Conservation (phyloP, 2,113 vertebrate species). For the Rhinoptilus africanus region DNA sequence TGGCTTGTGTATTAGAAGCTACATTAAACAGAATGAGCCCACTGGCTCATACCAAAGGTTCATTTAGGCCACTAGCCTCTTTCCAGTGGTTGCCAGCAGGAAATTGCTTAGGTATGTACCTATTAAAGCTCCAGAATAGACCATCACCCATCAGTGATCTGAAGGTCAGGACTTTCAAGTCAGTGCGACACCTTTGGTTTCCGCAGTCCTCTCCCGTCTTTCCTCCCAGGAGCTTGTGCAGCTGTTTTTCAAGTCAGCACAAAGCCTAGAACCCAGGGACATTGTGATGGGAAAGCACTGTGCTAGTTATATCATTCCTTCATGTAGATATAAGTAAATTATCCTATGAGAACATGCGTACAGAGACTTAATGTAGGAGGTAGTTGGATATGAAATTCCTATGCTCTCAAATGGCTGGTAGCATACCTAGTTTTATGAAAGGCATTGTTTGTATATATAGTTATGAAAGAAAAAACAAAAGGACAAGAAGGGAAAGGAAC, state of each 20-base stretch:
- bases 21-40: background rate
- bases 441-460: background rate
- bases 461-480: background rate
- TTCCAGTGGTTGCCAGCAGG: background rate
- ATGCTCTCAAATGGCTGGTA: background rate
- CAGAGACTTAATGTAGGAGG: rapidly evolving
- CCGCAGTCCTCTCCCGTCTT: background rate
- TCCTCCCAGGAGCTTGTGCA: background rate
- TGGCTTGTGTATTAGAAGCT: background rate
- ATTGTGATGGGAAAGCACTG: background rate
- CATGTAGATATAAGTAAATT: background rate
- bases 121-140: background rate
- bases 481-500: background rate
- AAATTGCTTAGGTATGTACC: background rate
- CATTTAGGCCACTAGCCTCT: background rate
- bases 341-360: background rate
- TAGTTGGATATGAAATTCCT: background rate
- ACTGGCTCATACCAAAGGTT: background rate
- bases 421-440: background rate
- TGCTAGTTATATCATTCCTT: background rate
- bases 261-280: rapidly evolving
- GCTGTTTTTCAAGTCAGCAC: background rate
- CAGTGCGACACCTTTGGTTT: background rate
- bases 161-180: background rate
- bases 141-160: background rate